Percentiles rank a stretch among this genome's conserved stretches.
Evolutionary conservation across 2,113 vertebrate genomes (phyloP).

Genomic region (Hirundichthys speculiger): DNA sequence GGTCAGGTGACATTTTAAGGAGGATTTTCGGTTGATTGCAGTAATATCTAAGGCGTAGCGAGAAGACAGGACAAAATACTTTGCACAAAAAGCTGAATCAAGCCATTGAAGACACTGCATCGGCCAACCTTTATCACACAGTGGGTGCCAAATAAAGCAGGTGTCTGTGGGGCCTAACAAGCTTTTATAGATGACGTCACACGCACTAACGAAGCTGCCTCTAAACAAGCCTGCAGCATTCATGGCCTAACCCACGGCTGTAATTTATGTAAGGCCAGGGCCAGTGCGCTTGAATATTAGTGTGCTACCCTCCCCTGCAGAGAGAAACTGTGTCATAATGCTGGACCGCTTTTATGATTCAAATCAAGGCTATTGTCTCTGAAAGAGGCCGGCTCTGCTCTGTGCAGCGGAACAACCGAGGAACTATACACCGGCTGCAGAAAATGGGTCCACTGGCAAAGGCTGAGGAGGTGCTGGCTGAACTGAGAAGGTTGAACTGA

Average conservation of each 20-base stretch:
- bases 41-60: conserved; percentile 12
- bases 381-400: conserved; percentile 74
- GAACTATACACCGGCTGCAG: conserved; percentile 69
- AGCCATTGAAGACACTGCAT: conserved; percentile 46
- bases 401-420: conserved; percentile 79
- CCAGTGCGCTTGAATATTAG: conserved; percentile 77
- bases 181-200: conserved; percentile 74
- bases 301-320: conserved; percentile 76
- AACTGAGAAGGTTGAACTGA: conserved; percentile 30
- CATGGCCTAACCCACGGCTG: conserved; percentile 61
- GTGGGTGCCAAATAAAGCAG: conserved; percentile 71
- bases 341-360: conserved; percentile 82
- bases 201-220: conserved; percentile 72
- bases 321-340: conserved; percentile 87
- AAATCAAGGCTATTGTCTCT: conserved; percentile 84
- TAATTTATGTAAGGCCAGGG: conserved; percentile 78
- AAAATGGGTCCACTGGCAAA: conserved; percentile 68
- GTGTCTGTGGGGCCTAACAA: conserved; percentile 72
- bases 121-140: conserved; percentile 44
- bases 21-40: conserved; percentile 17
- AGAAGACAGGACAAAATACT: conserved; percentile 26
- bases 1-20: conserved; percentile 8
- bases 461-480: conserved; percentile 52
- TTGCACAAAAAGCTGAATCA: conserved; percentile 39
- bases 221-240: conserved; percentile 67